Evolutionary conservation across 2,888 invertebrate species (phyloP).

Genomic region (Acanthosepion pharaonis): DNA sequence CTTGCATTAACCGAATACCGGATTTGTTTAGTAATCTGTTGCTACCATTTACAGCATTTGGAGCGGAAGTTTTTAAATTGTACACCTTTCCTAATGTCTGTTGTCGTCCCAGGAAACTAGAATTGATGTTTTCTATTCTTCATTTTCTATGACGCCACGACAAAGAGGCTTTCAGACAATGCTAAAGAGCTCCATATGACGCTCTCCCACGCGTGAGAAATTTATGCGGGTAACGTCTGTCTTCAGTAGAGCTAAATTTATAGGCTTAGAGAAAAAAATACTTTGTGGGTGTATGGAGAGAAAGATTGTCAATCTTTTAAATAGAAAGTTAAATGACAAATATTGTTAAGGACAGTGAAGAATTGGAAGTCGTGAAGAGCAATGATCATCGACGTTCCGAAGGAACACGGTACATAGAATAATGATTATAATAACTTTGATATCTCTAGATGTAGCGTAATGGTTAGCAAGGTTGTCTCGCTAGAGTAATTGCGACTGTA

Average conservation of each 20-base stretch:
- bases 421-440: too few species aligned
- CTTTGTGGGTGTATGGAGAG: too few species aligned
- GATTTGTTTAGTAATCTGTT: neutral
- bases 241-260: neutral
- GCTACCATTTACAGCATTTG: neutral
- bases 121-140: neutral
- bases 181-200: constrained; percentile 33
- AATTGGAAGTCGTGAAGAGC: too few species aligned
- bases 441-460: too few species aligned
- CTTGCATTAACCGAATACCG: constrained; percentile 2
- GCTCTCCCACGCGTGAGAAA: constrained; percentile 7
- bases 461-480: too few species aligned
- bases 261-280: too few species aligned
- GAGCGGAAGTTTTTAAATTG: constrained; percentile 25
- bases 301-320: too few species aligned
- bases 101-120: neutral
- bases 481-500: too few species aligned
- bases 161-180: neutral
- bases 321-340: too few species aligned
- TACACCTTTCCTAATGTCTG: neutral
- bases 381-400: too few species aligned
- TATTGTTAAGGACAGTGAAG: too few species aligned
- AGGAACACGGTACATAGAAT: too few species aligned
- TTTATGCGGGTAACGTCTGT: neutral
- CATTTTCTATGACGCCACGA: neutral